phyloP scores from a whole-genome alignment of 2,888 invertebrate genomes.

The Biston betularia region DNA sequence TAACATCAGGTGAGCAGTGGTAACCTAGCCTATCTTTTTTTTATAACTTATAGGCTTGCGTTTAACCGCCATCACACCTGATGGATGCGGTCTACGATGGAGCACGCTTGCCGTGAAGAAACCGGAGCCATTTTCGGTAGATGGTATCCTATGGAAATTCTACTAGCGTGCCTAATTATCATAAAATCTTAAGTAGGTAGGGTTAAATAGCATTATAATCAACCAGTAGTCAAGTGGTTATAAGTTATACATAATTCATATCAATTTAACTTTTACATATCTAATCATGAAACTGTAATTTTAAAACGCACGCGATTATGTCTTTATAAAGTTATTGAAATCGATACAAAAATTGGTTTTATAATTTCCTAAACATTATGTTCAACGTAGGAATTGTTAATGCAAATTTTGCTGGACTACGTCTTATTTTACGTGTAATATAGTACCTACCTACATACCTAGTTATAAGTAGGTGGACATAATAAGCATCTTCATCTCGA shows the following conservation, averaged over 20 bases:
- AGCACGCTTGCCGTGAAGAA: too few species aligned
- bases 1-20: too few species aligned
- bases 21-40: too few species aligned
- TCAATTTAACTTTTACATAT: constrained; percentile 2
- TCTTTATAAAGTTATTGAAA: background rate
- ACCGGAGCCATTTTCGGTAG: too few species aligned
- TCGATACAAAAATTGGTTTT: background rate
- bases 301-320: background rate
- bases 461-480: constrained; percentile 9
- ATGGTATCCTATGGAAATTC: too few species aligned
- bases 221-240: constrained; percentile 8
- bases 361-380: background rate
- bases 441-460: background rate
- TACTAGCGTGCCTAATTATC: background rate
- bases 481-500: constrained; percentile 13
- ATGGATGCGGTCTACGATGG: too few species aligned
- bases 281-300: background rate
- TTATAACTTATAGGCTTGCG: too few species aligned
- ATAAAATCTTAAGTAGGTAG: constrained; percentile 13
- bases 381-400: background rate
- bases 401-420: background rate
- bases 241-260: background rate
- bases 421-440: background rate
- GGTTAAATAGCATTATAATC: constrained; percentile 5
- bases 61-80: too few species aligned